Evolutionary conservation across 2,888 invertebrate species (phyloP).

Genomic region (Aleiodes alternator): DNA sequence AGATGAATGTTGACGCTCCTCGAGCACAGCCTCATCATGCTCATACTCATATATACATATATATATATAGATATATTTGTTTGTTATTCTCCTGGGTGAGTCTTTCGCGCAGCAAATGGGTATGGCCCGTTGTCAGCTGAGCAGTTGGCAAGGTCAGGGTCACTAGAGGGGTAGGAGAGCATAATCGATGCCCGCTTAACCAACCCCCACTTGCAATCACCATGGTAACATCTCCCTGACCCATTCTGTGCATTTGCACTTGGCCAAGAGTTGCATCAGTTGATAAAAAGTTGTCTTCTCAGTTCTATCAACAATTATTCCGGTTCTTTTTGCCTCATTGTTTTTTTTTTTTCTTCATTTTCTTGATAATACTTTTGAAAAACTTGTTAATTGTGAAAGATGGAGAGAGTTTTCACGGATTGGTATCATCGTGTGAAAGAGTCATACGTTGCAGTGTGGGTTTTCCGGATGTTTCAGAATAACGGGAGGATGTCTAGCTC

Average conservation of each 20-base stretch:
- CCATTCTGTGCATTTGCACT: slow-evolving; percentile 58
- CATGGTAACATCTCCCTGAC: slow-evolving; percentile 67
- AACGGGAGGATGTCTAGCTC: slow-evolving; percentile 61
- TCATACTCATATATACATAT: neutral
- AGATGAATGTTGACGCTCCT: slow-evolving; percentile 12
- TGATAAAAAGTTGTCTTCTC: neutral
- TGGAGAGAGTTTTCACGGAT: slow-evolving; percentile 46
- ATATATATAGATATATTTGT: neutral
- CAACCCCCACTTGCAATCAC: slow-evolving; percentile 60
- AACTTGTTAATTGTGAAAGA: slow-evolving; percentile 17
- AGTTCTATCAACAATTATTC: neutral
- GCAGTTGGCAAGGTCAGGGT: slow-evolving; percentile 69
- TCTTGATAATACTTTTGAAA: neutral
- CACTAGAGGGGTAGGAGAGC: slow-evolving; percentile 59
- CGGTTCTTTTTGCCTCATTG: neutral
- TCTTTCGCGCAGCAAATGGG: slow-evolving; percentile 13
- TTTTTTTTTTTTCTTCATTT: no score
- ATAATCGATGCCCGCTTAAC: slow-evolving; percentile 66
- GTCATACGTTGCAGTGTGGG: slow-evolving; percentile 64
- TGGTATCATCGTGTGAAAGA: slow-evolving; percentile 64
- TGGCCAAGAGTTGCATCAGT: slow-evolving; percentile 3
- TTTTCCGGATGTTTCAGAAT: slow-evolving; percentile 69
- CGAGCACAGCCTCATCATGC: neutral
- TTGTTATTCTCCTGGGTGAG: neutral
- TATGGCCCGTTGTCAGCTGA: slow-evolving; percentile 62